Evolutionary conservation across 2,888 invertebrate genomes (phyloP), one percentile per base, ranked within the genome.

Genomic region (Bembecia ichneumoniformis): DNA sequence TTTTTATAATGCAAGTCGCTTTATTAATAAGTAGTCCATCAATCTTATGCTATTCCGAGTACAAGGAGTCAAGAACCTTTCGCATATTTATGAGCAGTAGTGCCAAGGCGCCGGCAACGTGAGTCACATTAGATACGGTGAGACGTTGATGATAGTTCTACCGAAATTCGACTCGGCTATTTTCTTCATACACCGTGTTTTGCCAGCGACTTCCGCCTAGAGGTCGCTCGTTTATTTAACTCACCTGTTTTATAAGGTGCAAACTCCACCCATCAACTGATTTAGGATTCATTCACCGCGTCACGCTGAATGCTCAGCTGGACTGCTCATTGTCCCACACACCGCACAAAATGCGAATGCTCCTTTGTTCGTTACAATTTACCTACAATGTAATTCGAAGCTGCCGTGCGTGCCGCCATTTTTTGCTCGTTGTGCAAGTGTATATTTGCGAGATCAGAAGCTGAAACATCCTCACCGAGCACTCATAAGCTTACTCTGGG

Each of bases 201-300:
- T 50, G 50, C 49, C 45, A 50, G 50, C 48, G 43, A 51, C 45
- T 55, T 44, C 44, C 44, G 15, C 17, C 44, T 44, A 13, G 10
- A 44, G 44, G 11, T 44, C 17, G 17, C 44, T 44, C 15, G 11
- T 15, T 11, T 15, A 15, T 44, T 44, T 15, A 44, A 44, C 44
- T 45, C 46, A 40, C 36, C 14, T 15, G 15, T 46, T 49, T 14
- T 46, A 46, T 13, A 20, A 11, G n/a, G 44, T 17, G 17, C 15
- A 15, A 16, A 44, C 59, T 60, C 59, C 63, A 44, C 59, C 56
- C 64, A 67, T 74, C 71, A 72, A 77, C 77, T 76, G 70, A 75
- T 82, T 77, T 76, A 72, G 72, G 72, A 77, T 78, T 78, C 82
- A 75, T 83, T 83, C 81, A 82, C 79, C 74, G 66, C 76, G 80